Conservation (phyloP, 1,140 invertebrate genomes). For the Metopolophium dirhodum region DNA sequence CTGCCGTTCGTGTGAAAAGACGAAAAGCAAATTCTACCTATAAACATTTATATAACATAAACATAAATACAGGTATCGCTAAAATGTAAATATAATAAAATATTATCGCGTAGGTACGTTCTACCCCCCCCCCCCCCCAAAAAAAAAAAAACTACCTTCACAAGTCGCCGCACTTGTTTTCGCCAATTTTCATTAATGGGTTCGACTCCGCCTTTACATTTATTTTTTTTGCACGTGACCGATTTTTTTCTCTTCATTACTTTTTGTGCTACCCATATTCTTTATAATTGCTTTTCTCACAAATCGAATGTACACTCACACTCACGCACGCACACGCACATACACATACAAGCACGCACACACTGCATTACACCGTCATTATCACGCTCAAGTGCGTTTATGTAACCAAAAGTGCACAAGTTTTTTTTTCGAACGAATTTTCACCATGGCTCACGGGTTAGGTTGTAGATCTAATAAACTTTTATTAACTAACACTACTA, state of each 20-base stretch:
- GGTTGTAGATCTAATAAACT: not conserved
- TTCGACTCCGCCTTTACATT: not conserved
- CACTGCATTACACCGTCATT: not conserved
- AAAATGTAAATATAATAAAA: not conserved
- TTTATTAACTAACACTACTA: too few relatives aligned
- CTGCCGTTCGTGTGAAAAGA: not conserved
- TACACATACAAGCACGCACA: not conserved
- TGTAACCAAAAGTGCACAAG: not conserved
- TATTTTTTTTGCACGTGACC: not conserved
- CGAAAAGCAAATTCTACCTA: not conserved
- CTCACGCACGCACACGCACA: not conserved
- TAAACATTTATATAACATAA: not conserved
- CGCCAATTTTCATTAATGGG: conserved; percentile 25
- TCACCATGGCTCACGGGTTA: not conserved
- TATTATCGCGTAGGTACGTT: not conserved
- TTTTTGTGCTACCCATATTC: not conserved
- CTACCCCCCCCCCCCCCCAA: not conserved
- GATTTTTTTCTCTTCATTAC: not conserved
- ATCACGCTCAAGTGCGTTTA: not conserved
- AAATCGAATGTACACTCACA: not conserved
- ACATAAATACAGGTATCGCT: not conserved
- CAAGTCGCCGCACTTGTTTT: too few relatives aligned
- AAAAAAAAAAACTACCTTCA: not conserved
- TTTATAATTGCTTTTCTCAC: not conserved
- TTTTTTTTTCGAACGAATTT: not conserved